Evolutionary conservation across 2,888 invertebrate genomes (phyloP).

Genomic region (Oxystoma pomonae): DNA sequence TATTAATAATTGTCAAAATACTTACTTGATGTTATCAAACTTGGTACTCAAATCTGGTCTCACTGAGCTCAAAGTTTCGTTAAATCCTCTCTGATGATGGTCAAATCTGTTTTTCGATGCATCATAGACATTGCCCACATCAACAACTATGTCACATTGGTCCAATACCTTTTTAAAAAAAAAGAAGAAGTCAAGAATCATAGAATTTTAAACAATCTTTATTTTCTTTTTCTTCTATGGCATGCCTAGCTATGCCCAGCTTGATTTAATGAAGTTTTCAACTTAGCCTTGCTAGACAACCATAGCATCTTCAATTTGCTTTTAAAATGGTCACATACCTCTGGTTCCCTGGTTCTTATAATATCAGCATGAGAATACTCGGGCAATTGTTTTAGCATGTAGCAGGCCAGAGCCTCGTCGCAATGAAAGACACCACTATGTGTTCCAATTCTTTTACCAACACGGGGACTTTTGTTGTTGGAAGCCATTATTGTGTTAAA

Average conservation of each 20-base stretch:
- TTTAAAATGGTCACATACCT: constrained; percentile 42
- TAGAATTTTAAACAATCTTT: background rate
- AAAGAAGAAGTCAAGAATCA: background rate
- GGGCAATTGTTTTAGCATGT: constrained; percentile 78
- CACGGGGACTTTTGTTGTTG: constrained; percentile 36
- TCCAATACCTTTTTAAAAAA: constrained; percentile 52
- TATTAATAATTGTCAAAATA: no score
- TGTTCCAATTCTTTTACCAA: constrained; percentile 59
- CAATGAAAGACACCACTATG: constrained; percentile 87
- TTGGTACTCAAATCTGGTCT: constrained; percentile 58
- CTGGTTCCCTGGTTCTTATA: constrained; percentile 59
- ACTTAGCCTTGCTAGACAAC: no score
- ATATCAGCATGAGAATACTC: constrained; percentile 78
- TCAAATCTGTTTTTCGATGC: constrained; percentile 76
- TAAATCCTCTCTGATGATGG: constrained; percentile 86
- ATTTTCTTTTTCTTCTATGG: no score
- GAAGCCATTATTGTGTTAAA: constrained; percentile 44
- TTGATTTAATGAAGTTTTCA: no score
- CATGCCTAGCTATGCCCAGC: no score
- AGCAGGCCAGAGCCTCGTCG: constrained; percentile 93
- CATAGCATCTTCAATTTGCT: no score
- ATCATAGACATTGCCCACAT: constrained; percentile 88
- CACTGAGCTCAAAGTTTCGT: constrained; percentile 62
- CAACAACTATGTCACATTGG: constrained; percentile 89
- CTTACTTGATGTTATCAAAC: constrained; percentile 52